Conservation (phyloP, 1,140 invertebrate genomes). For the Ctenoplectra terminalis region DNA sequence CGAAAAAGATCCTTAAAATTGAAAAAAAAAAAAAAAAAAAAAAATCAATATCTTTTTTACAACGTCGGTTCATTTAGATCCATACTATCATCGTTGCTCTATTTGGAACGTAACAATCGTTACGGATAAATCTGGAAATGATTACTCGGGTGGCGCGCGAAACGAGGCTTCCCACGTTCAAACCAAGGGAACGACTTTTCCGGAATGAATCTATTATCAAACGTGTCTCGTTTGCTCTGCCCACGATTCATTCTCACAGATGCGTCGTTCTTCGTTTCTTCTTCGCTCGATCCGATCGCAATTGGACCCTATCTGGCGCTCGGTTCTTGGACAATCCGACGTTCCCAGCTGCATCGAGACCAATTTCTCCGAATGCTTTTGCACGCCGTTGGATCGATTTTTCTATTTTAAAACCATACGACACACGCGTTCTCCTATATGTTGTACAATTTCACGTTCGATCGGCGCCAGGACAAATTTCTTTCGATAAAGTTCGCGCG, state of each 20-base stretch:
- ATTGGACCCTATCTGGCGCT: background rate
- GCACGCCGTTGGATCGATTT: conserved; percentile 17
- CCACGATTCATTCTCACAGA: conserved; percentile 18
- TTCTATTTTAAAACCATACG: conserved; percentile 15
- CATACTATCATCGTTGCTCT: background rate
- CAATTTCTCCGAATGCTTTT: background rate
- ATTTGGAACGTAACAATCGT: background rate
- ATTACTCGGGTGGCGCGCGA: background rate
- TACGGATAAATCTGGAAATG: conserved; percentile 12
- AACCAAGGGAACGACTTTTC: conserved; percentile 21
- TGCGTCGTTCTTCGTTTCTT: conserved; percentile 1
- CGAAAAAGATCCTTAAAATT: no score
- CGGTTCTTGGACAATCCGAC: background rate
- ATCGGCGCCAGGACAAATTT: background rate
- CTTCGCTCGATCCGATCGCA: background rate
- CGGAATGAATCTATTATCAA: conserved; percentile 39
- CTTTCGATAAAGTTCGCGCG: background rate
- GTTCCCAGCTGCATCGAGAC: background rate
- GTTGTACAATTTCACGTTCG: background rate
- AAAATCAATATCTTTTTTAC: no score
- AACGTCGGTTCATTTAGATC: no score
- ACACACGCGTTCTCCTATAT: background rate
- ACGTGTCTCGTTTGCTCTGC: conserved; percentile 4
- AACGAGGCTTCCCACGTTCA: background rate
- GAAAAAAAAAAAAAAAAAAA: no score